Evolutionary conservation across 1,140 invertebrate species (phyloP), one percentile per base, ranked within the genome.

Genomic region (Apis mellifera): DNA sequence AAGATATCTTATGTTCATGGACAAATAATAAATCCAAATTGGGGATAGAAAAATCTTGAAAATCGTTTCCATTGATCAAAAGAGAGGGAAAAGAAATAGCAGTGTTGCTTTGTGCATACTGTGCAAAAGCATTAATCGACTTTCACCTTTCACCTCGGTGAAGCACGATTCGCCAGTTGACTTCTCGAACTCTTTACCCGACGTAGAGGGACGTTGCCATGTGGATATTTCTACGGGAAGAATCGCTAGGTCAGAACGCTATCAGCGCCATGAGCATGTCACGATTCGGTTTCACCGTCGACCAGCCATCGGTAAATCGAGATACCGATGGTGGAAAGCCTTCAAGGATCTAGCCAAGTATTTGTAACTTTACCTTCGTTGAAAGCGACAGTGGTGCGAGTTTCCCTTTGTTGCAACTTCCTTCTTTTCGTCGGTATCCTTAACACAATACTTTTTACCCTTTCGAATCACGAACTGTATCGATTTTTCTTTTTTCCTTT

Each of bases 61-160:
- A 42, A n/a, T 59, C 9, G 55, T 15, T 48, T 60, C 19, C 21
- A 23, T 60, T 19, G 21, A 73, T 23, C 2, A 11, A 19, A 55
- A 21, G 7, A 9, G 21, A 60, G 21, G 19, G 2, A 42, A 42
- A 32, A 50, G 23, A n/a, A 15, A 11, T 32, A 26, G 23, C 50
- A 42, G 19, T 54, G 8, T 48, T 54, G 23, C 50, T 26, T 26
- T 15, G 8, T 17, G 65, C 74, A 26, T 19, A 57, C 19, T 8
- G 32, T 48, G 19, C 64, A 50, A 17, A 55, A 13, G 13, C 54
- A 64, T 21, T 1, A 42, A 32, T 32, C 88, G 86, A 93, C 93
- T 94, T 94, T 94, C 93, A 94, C 93, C 93, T 94, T 94, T 94
- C 92, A 90, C 93, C 92, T 94, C 87, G 82, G 78, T 54, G 77